Conservation (phyloP, 2,888 invertebrate species). For the Dryococelus australis region DNA sequence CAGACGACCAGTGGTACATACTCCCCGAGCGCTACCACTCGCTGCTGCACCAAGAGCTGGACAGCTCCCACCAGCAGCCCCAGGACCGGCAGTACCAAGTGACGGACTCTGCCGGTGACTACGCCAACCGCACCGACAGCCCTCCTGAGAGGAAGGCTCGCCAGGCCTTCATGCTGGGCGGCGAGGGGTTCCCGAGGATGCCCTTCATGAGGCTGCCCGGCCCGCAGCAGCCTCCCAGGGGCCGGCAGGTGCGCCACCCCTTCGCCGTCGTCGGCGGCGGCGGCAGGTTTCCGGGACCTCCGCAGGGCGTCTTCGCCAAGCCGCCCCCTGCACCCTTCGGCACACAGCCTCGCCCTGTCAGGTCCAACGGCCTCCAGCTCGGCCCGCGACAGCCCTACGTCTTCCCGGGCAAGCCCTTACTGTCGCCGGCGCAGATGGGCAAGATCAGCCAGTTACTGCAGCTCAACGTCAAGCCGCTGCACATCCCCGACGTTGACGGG, state of each 20-base stretch:
- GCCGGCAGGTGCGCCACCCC: neutral
- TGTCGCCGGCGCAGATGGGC: neutral
- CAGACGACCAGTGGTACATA: neutral
- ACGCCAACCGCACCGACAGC: neutral
- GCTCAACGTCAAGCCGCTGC: slow-evolving; percentile 13
- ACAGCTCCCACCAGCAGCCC: neutral
- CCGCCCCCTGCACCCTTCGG: neutral
- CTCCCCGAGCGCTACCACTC: neutral
- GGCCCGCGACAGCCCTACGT: neutral
- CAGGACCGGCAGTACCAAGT: neutral
- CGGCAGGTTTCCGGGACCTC: neutral
- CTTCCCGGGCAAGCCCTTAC: neutral
- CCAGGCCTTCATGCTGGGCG: slow-evolving; percentile 5
- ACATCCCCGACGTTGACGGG: neutral
- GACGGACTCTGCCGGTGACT: neutral
- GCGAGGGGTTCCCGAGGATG: neutral
- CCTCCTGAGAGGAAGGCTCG: neutral
- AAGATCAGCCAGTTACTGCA: neutral
- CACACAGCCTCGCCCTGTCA: neutral
- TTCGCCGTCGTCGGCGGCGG: neutral
- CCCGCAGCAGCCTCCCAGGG: neutral
- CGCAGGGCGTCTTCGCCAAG: neutral
- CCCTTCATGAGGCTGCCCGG: neutral
- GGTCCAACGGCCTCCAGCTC: neutral
- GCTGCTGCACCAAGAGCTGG: neutral